Evolutionary conservation across 2,113 vertebrate genomes (phyloP).

Genomic region (Abramis brama): DNA sequence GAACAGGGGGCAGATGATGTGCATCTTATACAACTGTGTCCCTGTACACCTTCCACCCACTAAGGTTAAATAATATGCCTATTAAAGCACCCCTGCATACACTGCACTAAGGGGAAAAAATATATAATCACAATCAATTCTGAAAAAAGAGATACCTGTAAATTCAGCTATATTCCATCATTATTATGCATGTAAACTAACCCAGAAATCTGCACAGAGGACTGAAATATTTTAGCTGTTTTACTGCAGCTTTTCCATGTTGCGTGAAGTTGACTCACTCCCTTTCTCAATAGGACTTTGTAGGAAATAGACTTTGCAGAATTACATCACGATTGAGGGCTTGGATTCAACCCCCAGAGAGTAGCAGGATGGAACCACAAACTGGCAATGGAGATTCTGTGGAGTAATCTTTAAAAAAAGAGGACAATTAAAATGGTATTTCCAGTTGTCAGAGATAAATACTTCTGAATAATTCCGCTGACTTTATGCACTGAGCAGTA

Average conservation of each 20-base stretch:
- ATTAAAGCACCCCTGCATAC: slow-evolving; percentile 4
- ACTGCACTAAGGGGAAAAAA: neutral
- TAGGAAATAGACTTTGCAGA: slow-evolving; percentile 12
- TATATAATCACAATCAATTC: neutral
- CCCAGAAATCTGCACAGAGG: neutral
- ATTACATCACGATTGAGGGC: slow-evolving; percentile 3
- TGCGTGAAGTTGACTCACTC: neutral
- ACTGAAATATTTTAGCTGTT: neutral
- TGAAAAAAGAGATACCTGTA: neutral
- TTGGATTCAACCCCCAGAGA: neutral
- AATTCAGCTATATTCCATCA: neutral
- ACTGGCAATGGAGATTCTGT: neutral
- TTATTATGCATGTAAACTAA: neutral
- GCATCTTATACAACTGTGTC: neutral
- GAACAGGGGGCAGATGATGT: neutral
- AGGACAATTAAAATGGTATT: neutral
- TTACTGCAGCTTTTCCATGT: neutral
- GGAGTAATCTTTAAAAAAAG: neutral
- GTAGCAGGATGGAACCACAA: neutral
- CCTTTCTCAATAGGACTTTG: neutral
- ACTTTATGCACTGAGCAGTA: neutral
- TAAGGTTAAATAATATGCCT: slow-evolving; percentile 34
- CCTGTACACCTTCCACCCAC: slow-evolving; percentile 3
- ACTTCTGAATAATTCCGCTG: neutral
- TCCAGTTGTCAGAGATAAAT: neutral